Evolutionary conservation across 1,140 invertebrate genomes (phyloP), one percentile per base, ranked within the genome.

Genomic region (Campoletis sonorensis): DNA sequence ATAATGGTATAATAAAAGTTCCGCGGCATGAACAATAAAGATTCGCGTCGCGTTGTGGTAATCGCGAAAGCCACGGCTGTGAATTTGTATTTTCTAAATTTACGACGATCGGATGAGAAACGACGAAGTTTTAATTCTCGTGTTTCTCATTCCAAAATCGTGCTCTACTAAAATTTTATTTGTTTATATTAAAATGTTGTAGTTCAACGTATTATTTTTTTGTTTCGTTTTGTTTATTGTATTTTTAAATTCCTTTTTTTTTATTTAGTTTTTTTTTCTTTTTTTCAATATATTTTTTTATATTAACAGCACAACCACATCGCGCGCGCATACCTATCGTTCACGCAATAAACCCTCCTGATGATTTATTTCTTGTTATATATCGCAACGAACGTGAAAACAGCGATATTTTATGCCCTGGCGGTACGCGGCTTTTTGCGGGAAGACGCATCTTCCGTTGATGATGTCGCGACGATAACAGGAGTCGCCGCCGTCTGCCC

Each of bases 381-480:
- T 75, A 75, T 75, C 26, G 49, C 54, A 75, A 54, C 49, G 49
- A 61, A 37, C 51, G 16, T 64, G 27, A 77, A 54, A 33, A 61
- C 8, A 33, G 45, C 51, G 73, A 37, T 81, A 81, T 88, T 82
- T 91, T 91, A 91, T 86, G 87, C 86, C 86, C 89, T 85, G 72
- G 88, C 86, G 79, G 88, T 86, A 77, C 89, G 89, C 76, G 89
- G 86, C 73, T 90, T 91, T 85, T 90, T 91, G 71, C 89, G 88
- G 40, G 86, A 77, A 71, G 90, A 84, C 51, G 87, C 58, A 67
- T 86, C 80, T 80, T 89, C 89, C 18, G 88, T 86, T 27, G 81
- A 87, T 71, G 86, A 80, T 26, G 79, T 33, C 54, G 85, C 64
- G 49, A 82, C 78, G 16, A 61, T 72, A 33, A 76, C 79, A 37